phyloP scores from a whole-genome alignment of 2,113 vertebrate genomes.

The Dasypus novemcinctus region DNA sequence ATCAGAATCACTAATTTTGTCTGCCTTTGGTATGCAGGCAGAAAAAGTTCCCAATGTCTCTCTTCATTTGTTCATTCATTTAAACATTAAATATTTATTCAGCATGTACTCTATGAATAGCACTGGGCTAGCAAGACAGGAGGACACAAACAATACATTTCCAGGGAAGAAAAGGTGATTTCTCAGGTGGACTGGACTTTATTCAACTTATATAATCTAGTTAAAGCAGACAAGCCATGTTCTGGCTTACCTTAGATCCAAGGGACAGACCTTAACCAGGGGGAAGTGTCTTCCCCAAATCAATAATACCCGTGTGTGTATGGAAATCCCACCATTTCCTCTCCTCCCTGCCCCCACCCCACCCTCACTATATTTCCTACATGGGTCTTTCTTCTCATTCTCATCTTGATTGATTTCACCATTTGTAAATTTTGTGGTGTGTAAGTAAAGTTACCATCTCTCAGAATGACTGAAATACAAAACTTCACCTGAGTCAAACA shows the following conservation, averaged over 20 bases:
- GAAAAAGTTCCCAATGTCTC: not conserved
- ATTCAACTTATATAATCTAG: not conserved
- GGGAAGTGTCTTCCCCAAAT: not conserved
- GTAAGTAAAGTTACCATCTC: not conserved
- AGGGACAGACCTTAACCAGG: not conserved
- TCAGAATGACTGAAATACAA: not conserved
- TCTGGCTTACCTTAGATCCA: not conserved
- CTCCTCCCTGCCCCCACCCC: no score
- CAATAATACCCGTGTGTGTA: not conserved
- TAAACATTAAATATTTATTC: conserved; percentile 40
- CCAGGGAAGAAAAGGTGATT: not conserved
- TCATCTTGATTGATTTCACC: not conserved
- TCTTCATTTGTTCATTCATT: not conserved
- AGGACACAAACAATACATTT: not conserved
- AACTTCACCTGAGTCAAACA: not conserved
- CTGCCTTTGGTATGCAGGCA: not conserved
- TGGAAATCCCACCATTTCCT: not conserved
- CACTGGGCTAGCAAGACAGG: not conserved
- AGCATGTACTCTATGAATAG: not conserved
- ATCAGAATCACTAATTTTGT: not conserved
- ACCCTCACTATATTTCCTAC: not conserved
- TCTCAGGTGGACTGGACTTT: not conserved
- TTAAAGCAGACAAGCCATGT: not conserved
- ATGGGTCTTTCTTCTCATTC: not conserved
- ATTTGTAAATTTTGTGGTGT: not conserved